phyloP scores from a whole-genome alignment of 2,797 vertebrate species.

The Tapirus indicus region DNA sequence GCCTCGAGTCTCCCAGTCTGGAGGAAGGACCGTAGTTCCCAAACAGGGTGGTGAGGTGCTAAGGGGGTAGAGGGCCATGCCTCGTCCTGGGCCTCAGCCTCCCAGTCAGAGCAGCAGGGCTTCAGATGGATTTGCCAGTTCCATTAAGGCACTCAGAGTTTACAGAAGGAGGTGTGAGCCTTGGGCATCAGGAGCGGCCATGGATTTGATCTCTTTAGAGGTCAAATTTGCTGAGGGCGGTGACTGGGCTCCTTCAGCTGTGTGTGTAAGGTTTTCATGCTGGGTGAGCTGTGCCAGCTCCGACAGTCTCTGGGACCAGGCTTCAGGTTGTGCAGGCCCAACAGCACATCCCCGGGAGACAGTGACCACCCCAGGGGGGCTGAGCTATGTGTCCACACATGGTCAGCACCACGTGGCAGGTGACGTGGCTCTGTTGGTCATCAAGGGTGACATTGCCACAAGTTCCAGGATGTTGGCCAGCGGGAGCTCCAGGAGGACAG shows the following conservation, averaged over 20 bases:
- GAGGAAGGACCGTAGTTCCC: neutral
- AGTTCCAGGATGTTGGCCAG: conserved; percentile 88
- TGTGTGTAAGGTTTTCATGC: neutral
- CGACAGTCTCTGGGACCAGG: conserved; percentile 89
- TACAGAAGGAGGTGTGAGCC: neutral
- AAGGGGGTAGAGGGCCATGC: neutral
- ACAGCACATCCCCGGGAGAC: conserved; percentile 76
- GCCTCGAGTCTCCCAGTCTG: no score
- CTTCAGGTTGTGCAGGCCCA: conserved; percentile 59
- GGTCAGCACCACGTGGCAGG: neutral
- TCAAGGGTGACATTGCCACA: conserved; percentile 86
- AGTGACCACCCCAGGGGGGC: conserved; percentile 80
- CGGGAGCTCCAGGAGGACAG: conserved; percentile 83
- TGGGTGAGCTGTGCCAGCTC: conserved; percentile 77
- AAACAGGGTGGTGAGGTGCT: neutral
- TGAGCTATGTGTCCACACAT: conserved; percentile 80
- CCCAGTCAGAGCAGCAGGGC: neutral
- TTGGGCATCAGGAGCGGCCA: neutral
- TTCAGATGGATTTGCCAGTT: neutral
- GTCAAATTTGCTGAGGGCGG: neutral
- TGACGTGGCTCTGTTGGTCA: conserved; percentile 88
- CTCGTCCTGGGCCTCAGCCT: neutral
- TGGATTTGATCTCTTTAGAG: neutral
- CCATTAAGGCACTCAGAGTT: neutral
- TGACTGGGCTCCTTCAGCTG: no score